These are phyloP conservation scores for Byasa hedistus DNA, from an alignment of 2,888 invertebrate species.

Conservation along the genomic window DNA sequence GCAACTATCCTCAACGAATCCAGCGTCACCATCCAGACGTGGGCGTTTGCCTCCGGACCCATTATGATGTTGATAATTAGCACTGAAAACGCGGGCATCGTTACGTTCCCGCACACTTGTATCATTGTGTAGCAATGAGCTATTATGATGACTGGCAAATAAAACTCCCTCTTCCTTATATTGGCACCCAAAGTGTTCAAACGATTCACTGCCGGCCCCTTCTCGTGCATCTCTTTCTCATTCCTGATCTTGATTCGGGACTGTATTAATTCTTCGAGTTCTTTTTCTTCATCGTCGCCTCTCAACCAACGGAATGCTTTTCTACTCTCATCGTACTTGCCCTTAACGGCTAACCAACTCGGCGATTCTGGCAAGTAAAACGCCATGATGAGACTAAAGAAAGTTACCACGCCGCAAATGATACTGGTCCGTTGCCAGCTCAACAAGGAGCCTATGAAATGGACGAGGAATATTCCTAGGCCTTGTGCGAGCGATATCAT, in stretches of 20 bases:
- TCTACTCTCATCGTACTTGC: slow-evolving; percentile 71
- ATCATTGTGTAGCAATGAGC: slow-evolving; percentile 52
- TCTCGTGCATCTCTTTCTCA: slow-evolving; percentile 4
- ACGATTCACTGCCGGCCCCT: slow-evolving; percentile 29
- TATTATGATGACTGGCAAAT: slow-evolving; percentile 58
- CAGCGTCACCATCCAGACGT: slow-evolving; percentile 47
- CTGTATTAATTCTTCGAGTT: slow-evolving; percentile 55
- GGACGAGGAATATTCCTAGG: slow-evolving; percentile 77
- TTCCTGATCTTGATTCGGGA: slow-evolving; percentile 47
- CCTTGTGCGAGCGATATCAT: slow-evolving; percentile 78
- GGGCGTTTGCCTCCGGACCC: slow-evolving; percentile 44
- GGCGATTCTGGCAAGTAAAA: slow-evolving; percentile 80
- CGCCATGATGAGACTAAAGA: slow-evolving; percentile 60
- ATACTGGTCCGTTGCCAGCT: slow-evolving; percentile 76
- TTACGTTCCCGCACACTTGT: slow-evolving; percentile 54
- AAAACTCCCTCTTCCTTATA: slow-evolving; percentile 51
- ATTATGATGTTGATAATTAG: slow-evolving; percentile 50
- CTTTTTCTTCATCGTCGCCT: slow-evolving; percentile 63
- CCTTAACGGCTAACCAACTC: slow-evolving; percentile 80
- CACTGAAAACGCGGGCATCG: slow-evolving; percentile 49
- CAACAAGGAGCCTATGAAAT: slow-evolving; percentile 79
- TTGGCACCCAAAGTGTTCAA: slow-evolving; percentile 38
- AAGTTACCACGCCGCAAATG: slow-evolving; percentile 61
- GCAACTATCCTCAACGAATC: slow-evolving; percentile 52
- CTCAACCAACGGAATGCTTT: slow-evolving; percentile 77